phyloP scores from a whole-genome alignment of 2,888 invertebrate genomes.

The Macrophya alboannulata region DNA sequence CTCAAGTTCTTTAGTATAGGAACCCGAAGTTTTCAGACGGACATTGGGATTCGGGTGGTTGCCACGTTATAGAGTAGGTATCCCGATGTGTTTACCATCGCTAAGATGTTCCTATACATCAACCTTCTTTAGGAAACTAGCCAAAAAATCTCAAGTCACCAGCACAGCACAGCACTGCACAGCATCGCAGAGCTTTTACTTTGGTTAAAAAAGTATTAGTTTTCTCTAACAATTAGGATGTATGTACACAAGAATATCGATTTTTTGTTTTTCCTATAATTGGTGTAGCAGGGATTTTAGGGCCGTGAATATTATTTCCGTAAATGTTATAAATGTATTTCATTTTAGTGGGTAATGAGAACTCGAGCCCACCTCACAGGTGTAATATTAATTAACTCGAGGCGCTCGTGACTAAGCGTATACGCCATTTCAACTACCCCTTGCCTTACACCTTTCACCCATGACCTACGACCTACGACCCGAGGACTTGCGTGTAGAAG shows the following conservation, averaged over 20 bases:
- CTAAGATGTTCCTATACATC: neutral
- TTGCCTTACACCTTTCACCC: constrained; percentile 4
- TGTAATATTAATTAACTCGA: constrained; percentile 35
- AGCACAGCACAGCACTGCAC: too few relatives aligned
- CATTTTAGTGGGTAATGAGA: constrained; percentile 2
- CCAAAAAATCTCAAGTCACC: neutral
- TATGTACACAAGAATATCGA: too few relatives aligned
- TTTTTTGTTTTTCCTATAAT: neutral
- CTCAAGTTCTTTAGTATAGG: neutral
- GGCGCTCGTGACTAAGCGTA: constrained; percentile 19
- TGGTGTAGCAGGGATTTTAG: neutral
- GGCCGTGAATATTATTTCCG: neutral
- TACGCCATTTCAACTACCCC: neutral
- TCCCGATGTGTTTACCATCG: neutral
- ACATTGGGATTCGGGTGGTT: neutral
- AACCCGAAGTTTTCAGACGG: neutral
- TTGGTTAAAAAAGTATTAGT: neutral
- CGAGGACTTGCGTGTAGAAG: constrained; percentile 23
- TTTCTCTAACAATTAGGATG: neutral
- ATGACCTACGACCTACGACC: constrained; percentile 22
- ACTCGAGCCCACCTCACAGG: constrained; percentile 19
- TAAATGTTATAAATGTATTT: neutral
- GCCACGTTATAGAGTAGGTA: neutral
- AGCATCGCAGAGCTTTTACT: neutral
- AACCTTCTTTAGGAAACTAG: neutral